These are phyloP conservation scores for Littorina saxatilis DNA, from an alignment of 1,140 invertebrate species.

Conservation along the genomic window DNA sequence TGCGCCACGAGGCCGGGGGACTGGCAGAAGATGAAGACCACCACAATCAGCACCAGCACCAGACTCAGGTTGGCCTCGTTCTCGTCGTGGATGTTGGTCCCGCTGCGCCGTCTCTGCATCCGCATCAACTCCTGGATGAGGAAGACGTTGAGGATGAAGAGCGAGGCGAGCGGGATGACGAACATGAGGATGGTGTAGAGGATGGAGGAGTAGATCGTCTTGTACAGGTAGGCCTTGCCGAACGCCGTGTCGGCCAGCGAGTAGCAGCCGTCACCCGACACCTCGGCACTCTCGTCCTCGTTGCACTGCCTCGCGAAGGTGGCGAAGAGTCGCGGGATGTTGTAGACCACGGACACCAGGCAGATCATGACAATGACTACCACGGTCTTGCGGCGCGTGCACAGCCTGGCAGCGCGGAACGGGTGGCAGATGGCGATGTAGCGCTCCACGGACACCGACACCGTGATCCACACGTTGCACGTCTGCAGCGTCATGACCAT, in stretches of 20 bases:
- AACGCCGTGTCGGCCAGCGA: constrained; percentile 56
- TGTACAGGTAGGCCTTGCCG: constrained; percentile 58
- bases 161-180: constrained; percentile 61
- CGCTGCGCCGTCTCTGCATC: constrained; percentile 63
- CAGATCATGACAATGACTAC: constrained; percentile 57
- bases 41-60: constrained; percentile 67
- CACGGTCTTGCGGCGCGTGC: constrained; percentile 61
- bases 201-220: constrained; percentile 59
- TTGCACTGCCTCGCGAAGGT: constrained; percentile 51
- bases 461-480: constrained; percentile 73
- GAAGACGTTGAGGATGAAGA: constrained; percentile 52
- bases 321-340: constrained; percentile 70
- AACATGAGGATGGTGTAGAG: constrained; percentile 67
- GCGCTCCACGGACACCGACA: constrained; percentile 71
- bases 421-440: constrained; percentile 73
- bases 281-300: constrained; percentile 41
- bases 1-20: constrained; percentile 69
- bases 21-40: constrained; percentile 71
- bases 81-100: constrained; percentile 65
- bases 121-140: constrained; percentile 69
- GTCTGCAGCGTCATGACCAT: constrained; percentile 72
- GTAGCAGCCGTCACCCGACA: constrained; percentile 20
- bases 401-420: constrained; percentile 62
- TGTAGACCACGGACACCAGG: constrained; percentile 65
- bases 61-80: constrained; percentile 70